phyloP scores from a whole-genome alignment of 2,797 vertebrate genomes.

The Tapera naevia region DNA sequence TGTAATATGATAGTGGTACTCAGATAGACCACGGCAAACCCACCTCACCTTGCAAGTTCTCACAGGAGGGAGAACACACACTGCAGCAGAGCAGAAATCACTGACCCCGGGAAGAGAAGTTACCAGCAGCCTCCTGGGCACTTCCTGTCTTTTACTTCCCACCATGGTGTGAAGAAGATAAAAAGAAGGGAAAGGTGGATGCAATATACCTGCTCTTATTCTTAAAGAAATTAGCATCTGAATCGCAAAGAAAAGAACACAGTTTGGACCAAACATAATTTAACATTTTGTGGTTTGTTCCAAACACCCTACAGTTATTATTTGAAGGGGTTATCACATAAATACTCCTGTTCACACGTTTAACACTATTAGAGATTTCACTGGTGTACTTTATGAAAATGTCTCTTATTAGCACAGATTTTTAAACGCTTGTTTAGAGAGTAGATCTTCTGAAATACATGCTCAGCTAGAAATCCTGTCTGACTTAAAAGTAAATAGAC shows the following conservation, averaged over 20 bases:
- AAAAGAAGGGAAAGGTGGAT: not conserved
- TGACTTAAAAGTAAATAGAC: slow-evolving; percentile 22
- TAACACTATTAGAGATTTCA: not conserved
- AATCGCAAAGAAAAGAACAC: not conserved
- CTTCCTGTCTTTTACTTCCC: not conserved
- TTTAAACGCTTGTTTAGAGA: not conserved
- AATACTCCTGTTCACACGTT: not conserved
- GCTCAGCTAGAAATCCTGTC: not conserved
- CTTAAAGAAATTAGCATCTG: not conserved
- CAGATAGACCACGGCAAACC: not conserved
- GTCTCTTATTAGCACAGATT: not conserved
- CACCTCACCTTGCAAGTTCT: not conserved
- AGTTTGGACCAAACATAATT: not conserved
- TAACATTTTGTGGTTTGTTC: not conserved
- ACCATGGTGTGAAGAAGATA: not conserved
- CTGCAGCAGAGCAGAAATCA: not conserved
- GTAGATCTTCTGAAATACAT: not conserved
- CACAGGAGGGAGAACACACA: not conserved
- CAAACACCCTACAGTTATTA: not conserved
- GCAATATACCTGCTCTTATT: not conserved
- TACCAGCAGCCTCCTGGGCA: not conserved
- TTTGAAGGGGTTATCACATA: not conserved
- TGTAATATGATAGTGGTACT: not conserved
- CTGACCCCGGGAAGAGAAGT: fast-evolving
- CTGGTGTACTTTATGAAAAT: not conserved